Percentiles rank a stretch among this genome's conserved stretches.
Evolutionary conservation across 2,113 vertebrate genomes (phyloP).

Genomic region (Calonectris borealis): DNA sequence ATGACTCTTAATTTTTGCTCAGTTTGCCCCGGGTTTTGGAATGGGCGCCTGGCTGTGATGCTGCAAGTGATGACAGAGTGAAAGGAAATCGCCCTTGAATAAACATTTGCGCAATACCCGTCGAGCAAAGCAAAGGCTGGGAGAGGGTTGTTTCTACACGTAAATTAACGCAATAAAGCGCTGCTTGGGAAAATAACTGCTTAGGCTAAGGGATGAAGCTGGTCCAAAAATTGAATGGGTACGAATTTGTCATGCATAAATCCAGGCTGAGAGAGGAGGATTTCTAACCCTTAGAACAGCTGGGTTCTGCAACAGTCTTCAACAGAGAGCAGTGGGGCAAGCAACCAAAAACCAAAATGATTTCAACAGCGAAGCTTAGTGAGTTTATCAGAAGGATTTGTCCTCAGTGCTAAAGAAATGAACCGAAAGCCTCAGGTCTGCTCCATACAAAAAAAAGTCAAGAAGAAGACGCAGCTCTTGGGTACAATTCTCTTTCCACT

Average conservation of each 20-base stretch:
- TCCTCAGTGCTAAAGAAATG: neutral
- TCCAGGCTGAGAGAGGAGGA: neutral
- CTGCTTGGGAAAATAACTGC: neutral
- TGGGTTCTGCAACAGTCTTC: neutral
- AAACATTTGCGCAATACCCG: rapidly evolving
- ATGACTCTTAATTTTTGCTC: neutral
- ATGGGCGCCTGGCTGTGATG: neutral
- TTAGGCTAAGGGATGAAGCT: neutral
- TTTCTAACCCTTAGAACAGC: neutral
- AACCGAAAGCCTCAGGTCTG: neutral
- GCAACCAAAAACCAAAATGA: too few species aligned
- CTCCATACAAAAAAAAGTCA: neutral
- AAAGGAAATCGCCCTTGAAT: neutral
- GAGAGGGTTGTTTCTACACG: too few species aligned
- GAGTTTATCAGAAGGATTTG: neutral
- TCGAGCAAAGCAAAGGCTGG: neutral
- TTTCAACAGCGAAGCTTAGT: neutral
- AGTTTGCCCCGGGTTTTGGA: neutral
- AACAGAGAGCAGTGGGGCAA: rapidly evolving
- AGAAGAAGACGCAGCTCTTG: rapidly evolving
- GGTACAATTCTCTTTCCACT: neutral
- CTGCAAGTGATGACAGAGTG: neutral
- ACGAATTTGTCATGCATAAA: neutral
- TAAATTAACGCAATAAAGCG: rapidly evolving
- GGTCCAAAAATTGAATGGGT: neutral